These are phyloP conservation scores for Anagyrus pseudococci DNA, from an alignment of 2,888 invertebrate species.

Conservation along the genomic window DNA sequence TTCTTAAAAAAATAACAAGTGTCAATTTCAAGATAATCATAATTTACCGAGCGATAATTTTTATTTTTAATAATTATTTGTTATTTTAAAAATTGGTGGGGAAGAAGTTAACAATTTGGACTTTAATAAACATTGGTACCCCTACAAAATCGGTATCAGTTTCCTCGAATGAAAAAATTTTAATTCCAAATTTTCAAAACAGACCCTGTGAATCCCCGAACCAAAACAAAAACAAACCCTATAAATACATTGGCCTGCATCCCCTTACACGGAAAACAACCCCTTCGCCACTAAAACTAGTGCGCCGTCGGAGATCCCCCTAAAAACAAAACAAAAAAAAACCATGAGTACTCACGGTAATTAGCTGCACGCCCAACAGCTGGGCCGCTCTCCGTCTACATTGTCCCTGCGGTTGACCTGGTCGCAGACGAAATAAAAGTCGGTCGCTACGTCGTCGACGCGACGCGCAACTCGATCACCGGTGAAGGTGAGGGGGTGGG, in stretches of 20 bases:
- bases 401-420: constrained; percentile 48
- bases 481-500: constrained; percentile 39
- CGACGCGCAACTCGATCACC: constrained; percentile 43
- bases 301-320: neutral
- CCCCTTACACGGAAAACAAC: too few relatives aligned
- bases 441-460: constrained; percentile 46
- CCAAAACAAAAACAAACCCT: constrained; percentile 8
- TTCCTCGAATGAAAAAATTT: neutral
- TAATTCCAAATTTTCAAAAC: neutral
- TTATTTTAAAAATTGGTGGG: neutral
- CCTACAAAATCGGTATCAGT: neutral
- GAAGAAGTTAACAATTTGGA: too few relatives aligned
- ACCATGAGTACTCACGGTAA: constrained; percentile 52
- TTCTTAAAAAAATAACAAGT: neutral
- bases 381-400: constrained; percentile 52
- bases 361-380: constrained; percentile 56
- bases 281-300: too few relatives aligned
- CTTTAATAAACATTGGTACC: neutral
- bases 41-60: too few relatives aligned
- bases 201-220: neutral
- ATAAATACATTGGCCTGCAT: too few relatives aligned
- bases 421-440: constrained; percentile 26
- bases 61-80: too few relatives aligned
- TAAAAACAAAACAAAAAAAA: constrained; percentile 14
- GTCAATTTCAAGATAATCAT: neutral